Evolutionary conservation across 37 sponge, comb jelly and placozoan species (phyloP), one percentile per base, ranked within the genome.

Genomic region (Halisarca cf. caerulea): DNA sequence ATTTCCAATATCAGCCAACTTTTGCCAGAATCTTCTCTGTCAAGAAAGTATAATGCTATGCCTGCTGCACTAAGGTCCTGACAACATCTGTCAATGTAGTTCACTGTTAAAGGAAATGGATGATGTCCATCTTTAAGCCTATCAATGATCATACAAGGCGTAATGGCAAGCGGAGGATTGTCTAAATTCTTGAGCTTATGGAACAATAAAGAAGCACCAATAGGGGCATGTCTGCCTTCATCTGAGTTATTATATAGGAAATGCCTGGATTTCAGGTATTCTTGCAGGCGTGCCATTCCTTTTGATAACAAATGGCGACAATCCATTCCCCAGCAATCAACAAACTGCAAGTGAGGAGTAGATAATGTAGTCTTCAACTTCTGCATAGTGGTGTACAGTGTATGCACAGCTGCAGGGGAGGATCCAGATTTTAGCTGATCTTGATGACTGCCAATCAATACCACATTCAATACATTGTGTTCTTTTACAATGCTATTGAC

Each of bases 251-350:
- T 23, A n/a, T 15, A 28, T 20, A 6, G 6, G 15, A 23, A n/a
- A 7, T 30, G 64, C 6, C 18, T 30, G 64, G 30, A 30, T 62
- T 62, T 15, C 25, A 62, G 15, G 64, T 62, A 62, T 20, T 28
- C 15, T 28, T 62, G 25, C 15, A 62, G 15, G 18, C 15, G 9
- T 28, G 6, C 6, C 25, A 62, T n/a, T n/a, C 64, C 64, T 15
- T 62, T n/a, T 15, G 64, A 62, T 30, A 23, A 62, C 64, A 62
- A 23, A 20, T 62, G 6, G 7, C 64, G 25, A 15, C 64, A 62
- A 23, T 62, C 64, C 64, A 62, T 62, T 62, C 30, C 25, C 64
- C 25, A 62, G 15, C 64, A 62, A 62, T 62, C 64, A 30, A 62
- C 15, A 62, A 62, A 62, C 30, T 62, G 30, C 30, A 62, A 20